Evolutionary conservation across 2,113 vertebrate genomes (phyloP), one percentile per base, ranked within the genome.

Genomic region (Thamnophis sirtalis): DNA sequence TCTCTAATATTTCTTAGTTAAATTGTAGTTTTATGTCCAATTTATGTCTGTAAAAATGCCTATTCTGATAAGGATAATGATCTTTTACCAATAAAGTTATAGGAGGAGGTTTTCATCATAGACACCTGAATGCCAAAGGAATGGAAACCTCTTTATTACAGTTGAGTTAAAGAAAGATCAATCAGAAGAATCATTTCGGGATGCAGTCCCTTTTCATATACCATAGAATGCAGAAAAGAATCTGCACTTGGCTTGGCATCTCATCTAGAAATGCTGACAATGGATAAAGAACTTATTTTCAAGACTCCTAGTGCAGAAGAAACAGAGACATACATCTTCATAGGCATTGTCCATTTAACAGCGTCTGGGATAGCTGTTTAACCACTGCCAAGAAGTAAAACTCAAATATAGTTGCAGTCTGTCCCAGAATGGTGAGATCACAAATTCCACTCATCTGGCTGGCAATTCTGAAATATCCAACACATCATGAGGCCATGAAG

Each of bases 61-160:
- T 49, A 4, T 33, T 54, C 87, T 84, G 10, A 58, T 2, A 43
- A 28, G 73, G 13, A 0, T 48, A 53, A 19, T 60, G 48, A 87
- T 88, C 15, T 49, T 50, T 63, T 21, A 26, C 21, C 86, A 84
- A 87, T 92, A 87, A 26, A 84, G 26, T 68, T 19, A 38, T 89
- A n/a, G 91, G 9, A 21, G 87, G 43, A 92, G 53, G 28, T 89
- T 89, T 84, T 55, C 88, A 89, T 73, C 54, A 48, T 9, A 85
- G 38, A 89, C 28, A 38, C 85, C 53, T 10, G 53, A 89, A 89
- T 24, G 43, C 10, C 51, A 89, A 26, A 13, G 5, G 28, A 56
- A 92, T 60, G 0, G 0, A 17, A 63, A 7, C 86, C 5, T 0
- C 58, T 63, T 93, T 55, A 24, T 49, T 86, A 10, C 1, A 17